Base-by-base conservation (phyloP, 2,888 invertebrate genomes). In the Pantelozetes paolii region DNA sequence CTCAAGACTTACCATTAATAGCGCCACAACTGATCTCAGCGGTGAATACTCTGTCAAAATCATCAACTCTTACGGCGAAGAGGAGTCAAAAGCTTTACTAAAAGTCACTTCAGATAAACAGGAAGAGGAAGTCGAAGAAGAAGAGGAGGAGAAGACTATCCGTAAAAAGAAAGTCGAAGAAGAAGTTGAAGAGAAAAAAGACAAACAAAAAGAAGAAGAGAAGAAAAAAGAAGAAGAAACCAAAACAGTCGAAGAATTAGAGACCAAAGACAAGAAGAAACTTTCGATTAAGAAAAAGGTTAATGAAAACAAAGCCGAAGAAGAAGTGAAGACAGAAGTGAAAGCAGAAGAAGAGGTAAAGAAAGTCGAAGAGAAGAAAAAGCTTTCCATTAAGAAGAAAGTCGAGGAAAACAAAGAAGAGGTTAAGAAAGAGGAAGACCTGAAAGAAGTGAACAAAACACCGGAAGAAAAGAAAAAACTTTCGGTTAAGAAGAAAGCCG, bases 51-150 rank as follows among this genome's bases (percentile, higher is more conserved):
- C 88, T 80, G 88, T 94, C 59, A 88, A 92, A 32, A 90, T 96
- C 72, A 89, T 88, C 80, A 98, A 97, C 82, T 92, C 94, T 82
- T 89, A 88, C 79, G 98, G 98, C 71, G 89, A 90, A 81, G 94
- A 92, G 79, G 91, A 92, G 81, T 90, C 91, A 1, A 88, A 88
- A 62, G 92, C 95, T 67, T 89, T 91, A 80, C 86, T 99, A 75
- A 90, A 90, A 28, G 89, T 98, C 15, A 40, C 13, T 64, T 36
- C 81, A 79, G 78, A 78, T 80, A 82, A 83, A 81, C 48, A 72
- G 70, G 69, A 73, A 76, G 69, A 75, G 77, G 74, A 71, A 36
- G 40, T 36, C 71, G 77, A 78, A 74, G 54, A 50, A 50, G 50
- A 50, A 50, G 74, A 71, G 18, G 77, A 77, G 45, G 74, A 76